phyloP scores from a whole-genome alignment of 2,113 vertebrate species.

The Acrocephalus kingi region DNA sequence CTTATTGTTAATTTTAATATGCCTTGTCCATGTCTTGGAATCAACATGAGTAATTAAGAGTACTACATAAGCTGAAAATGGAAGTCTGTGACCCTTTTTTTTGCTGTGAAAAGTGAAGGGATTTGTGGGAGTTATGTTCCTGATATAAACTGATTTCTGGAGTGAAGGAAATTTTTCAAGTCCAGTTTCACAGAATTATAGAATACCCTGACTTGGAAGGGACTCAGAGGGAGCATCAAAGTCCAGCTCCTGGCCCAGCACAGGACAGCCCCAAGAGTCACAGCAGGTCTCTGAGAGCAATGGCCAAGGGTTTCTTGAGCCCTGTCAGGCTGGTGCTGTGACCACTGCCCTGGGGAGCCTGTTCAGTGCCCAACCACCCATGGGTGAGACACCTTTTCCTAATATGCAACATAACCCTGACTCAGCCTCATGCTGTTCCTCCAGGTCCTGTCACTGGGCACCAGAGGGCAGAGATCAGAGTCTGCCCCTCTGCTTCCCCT shows the following conservation, averaged over 20 bases:
- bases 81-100: background rate
- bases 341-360: background rate
- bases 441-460: too few relatives aligned
- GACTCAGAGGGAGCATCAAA: background rate
- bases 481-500: background rate
- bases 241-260: fast-evolving
- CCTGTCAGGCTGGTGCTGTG: background rate
- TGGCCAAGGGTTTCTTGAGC: too few relatives aligned
- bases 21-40: background rate
- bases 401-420: fast-evolving
- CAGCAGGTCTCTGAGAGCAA: too few relatives aligned
- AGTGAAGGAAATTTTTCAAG: background rate
- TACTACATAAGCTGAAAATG: background rate
- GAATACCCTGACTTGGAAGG: background rate
- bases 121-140: background rate
- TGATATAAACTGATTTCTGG: background rate
- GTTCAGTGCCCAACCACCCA: background rate
- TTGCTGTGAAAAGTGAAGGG: background rate
- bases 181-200: background rate
- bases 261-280: background rate
- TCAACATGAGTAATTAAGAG: background rate
- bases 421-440: background rate
- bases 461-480: background rate
- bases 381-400: too few relatives aligned
- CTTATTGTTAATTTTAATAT: background rate